These are phyloP conservation scores for Lycia hirtaria DNA, from an alignment of 2,888 invertebrate genomes.

Conservation along the genomic window DNA sequence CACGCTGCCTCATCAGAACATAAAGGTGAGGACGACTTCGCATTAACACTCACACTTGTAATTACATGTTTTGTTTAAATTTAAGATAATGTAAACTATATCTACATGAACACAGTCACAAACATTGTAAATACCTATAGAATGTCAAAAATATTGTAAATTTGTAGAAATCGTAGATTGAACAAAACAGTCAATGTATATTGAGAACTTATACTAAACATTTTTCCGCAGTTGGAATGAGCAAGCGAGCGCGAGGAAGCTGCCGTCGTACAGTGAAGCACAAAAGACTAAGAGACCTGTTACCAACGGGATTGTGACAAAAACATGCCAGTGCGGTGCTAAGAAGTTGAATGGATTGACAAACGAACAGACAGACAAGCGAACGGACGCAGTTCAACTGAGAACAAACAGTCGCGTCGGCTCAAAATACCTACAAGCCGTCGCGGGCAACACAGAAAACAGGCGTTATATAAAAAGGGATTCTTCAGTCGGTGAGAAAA, in stretches of 20 bases:
- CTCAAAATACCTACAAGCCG: conserved; percentile 78
- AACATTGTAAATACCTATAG: conserved; percentile 11
- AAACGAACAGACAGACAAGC: conserved; percentile 58
- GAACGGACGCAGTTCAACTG: conserved; percentile 65
- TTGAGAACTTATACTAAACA: background rate
- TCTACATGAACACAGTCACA: background rate
- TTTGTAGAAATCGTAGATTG: too few relatives aligned
- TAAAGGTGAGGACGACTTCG: conserved; percentile 75
- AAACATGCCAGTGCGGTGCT: conserved; percentile 77
- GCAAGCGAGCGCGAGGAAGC: conserved; percentile 80
- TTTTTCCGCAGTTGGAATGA: conserved; percentile 80
- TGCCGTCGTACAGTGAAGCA: conserved; percentile 83
- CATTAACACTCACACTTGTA: conserved; percentile 29
- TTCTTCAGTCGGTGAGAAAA: conserved; percentile 71
- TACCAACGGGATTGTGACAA: conserved; percentile 72
- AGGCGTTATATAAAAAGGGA: conserved; percentile 73
- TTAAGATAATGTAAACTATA: conserved; percentile 3
- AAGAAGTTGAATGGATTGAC: conserved; percentile 70
- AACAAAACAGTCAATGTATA: too few relatives aligned
- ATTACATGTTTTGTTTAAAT: background rate
- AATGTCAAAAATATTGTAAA: background rate
- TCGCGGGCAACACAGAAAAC: conserved; percentile 67
- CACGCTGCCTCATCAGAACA: conserved; percentile 82
- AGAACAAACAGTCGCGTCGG: conserved; percentile 79
- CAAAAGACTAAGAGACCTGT: conserved; percentile 82